A percentile compares a stretch with the other conserved stretches of the same genome.
Conservation (phyloP, 2,113 vertebrate genomes). For the Grus americana region DNA sequence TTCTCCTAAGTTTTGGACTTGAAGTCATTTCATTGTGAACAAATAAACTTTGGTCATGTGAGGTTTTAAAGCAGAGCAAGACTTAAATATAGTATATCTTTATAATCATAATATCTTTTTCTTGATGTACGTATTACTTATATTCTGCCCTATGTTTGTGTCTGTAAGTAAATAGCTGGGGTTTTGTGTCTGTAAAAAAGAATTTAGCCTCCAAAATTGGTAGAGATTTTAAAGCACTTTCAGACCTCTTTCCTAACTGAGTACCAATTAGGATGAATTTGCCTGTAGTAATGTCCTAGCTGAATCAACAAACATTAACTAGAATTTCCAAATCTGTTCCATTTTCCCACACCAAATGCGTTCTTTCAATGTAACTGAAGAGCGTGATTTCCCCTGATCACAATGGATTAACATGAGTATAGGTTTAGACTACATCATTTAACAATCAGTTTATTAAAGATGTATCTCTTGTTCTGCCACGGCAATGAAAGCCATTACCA, state of each 20-base stretch:
- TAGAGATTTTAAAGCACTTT: background rate
- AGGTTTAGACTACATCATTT: background rate
- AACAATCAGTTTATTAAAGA: slow-evolving; percentile 1
- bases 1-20: background rate
- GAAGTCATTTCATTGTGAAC: background rate
- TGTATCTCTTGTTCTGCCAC: background rate
- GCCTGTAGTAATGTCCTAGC: background rate
- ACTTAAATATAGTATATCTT: background rate
- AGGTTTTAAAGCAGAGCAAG: background rate
- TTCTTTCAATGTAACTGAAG: background rate
- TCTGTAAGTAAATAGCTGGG: background rate
- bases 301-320: slow-evolving; percentile 20
- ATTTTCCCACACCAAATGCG: background rate
- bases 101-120: background rate
- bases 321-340: background rate
- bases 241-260: background rate
- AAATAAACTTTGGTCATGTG: background rate
- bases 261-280: background rate
- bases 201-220: background rate
- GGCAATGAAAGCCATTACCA: background rate
- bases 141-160: background rate
- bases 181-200: background rate
- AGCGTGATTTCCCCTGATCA: background rate
- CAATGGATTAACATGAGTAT: background rate
- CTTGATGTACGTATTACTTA: background rate